Conservation (phyloP, 2,888 invertebrate genomes). For the Eilema caniola region DNA sequence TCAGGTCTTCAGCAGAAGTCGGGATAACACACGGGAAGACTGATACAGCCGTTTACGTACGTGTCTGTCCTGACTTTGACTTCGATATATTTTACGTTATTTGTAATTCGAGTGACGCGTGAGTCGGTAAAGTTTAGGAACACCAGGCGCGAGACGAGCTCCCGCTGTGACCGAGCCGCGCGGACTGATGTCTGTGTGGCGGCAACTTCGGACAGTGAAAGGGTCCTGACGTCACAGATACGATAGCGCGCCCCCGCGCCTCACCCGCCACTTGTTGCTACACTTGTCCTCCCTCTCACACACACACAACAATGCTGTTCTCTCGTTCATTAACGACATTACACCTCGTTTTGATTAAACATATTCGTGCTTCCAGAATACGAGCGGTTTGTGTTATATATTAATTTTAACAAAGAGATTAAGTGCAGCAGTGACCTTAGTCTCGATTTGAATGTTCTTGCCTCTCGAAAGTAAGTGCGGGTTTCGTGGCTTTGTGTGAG, state of each 20-base stretch:
- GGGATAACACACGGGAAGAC: constrained; percentile 71
- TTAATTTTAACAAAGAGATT: constrained; percentile 51
- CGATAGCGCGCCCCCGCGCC: constrained; percentile 79
- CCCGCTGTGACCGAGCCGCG: constrained; percentile 85
- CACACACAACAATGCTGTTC: constrained; percentile 56
- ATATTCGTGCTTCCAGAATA: constrained; percentile 59
- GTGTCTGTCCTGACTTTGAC: constrained; percentile 56
- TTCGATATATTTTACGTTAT: constrained; percentile 58
- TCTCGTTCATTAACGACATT: constrained; percentile 74
- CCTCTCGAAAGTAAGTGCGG: constrained; percentile 10
- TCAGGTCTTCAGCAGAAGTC: constrained; percentile 44
- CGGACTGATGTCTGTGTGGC: constrained; percentile 72
- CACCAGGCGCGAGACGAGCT: constrained; percentile 79
- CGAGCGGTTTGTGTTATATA: constrained; percentile 53
- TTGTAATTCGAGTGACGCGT: constrained; percentile 69
- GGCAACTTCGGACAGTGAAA: constrained; percentile 81
- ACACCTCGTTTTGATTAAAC: constrained; percentile 66
- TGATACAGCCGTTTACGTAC: constrained; percentile 74
- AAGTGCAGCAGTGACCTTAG: constrained; percentile 32
- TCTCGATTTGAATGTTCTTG: constrained; percentile 24
- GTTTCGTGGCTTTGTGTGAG: constrained; percentile 28
- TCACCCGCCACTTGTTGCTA: constrained; percentile 79
- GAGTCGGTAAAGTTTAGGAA: constrained; percentile 69
- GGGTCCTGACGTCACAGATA: constrained; percentile 87
- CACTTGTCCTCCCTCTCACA: constrained; percentile 64